phyloP scores from a whole-genome alignment of 2,888 invertebrate species.

The Torymus tubicola region DNA sequence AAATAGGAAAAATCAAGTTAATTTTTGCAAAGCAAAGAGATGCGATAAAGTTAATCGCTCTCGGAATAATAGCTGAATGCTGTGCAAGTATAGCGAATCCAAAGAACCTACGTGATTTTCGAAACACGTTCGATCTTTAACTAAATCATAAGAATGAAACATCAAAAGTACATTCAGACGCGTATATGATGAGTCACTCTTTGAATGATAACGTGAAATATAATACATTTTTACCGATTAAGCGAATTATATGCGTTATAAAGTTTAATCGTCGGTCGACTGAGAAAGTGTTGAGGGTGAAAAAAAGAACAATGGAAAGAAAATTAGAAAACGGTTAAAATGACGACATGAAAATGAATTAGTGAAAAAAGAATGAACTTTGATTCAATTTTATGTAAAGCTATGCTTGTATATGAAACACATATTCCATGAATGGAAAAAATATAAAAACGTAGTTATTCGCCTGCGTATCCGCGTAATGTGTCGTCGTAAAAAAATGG shows the following conservation, averaged over 20 bases:
- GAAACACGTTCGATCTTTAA: constrained; percentile 45
- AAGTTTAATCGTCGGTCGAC: constrained; percentile 42
- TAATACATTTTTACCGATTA: constrained; percentile 47
- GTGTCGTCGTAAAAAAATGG: constrained; percentile 60
- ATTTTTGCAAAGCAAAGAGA: neutral
- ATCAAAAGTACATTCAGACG: constrained; percentile 30
- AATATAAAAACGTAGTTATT: constrained; percentile 67
- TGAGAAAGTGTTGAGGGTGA: constrained; percentile 38
- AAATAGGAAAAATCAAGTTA: constrained; percentile 17
- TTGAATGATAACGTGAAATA: constrained; percentile 38
- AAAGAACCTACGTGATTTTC: constrained; percentile 50
- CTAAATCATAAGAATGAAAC: constrained; percentile 41
- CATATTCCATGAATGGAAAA: constrained; percentile 68
- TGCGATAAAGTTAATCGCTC: constrained; percentile 26
- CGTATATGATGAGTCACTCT: constrained; percentile 42
- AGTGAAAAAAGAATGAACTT: constrained; percentile 62
- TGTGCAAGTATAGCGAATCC: constrained; percentile 42
- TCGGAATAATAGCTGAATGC: constrained; percentile 24
- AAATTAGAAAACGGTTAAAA: constrained; percentile 29
- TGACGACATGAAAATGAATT: constrained; percentile 56
- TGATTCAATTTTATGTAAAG: constrained; percentile 66
- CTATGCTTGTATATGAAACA: constrained; percentile 71
- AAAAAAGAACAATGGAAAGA: constrained; percentile 7
- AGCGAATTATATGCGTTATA: constrained; percentile 38
- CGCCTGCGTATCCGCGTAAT: constrained; percentile 68